Conservation (phyloP, 2,797 vertebrate genomes). For the Iguana delicatissima region DNA sequence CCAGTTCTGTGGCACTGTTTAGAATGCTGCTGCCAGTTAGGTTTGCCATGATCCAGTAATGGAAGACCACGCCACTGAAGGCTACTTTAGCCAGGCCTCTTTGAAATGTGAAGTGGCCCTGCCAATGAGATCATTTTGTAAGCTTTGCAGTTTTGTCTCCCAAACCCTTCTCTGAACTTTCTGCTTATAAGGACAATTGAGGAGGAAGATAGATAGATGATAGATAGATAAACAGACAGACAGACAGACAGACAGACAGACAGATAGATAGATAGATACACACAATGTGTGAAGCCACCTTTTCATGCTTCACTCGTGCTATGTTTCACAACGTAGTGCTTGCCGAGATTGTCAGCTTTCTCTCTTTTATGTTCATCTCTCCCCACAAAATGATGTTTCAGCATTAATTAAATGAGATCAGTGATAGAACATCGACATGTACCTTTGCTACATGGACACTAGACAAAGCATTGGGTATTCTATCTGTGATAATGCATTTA, state of each 20-base stretch:
- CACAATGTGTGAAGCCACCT: background rate
- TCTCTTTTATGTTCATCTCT: background rate
- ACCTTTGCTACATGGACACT: background rate
- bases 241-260: no score
- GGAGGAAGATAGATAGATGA: background rate
- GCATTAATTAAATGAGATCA: background rate
- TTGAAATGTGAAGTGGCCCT: background rate
- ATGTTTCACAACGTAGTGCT: background rate
- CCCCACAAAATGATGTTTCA: background rate
- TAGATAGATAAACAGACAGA: no score
- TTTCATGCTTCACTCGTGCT: background rate
- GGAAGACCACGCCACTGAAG: background rate
- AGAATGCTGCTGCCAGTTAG: background rate
- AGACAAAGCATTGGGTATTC: background rate
- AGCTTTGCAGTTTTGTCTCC: background rate
- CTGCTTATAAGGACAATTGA: background rate
- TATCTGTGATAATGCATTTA: background rate
- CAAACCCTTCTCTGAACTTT: background rate
- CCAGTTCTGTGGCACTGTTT: background rate
- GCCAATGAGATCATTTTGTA: no score
- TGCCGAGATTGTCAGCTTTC: background rate
- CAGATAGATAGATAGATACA: no score
- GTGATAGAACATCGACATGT: background rate
- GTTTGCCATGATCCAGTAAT: background rate
- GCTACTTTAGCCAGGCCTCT: background rate